Percentiles rank a stretch among this genome's conserved stretches.
Evolutionary conservation across 2,888 invertebrate genomes (phyloP).

Genomic region (Dendrolimus houi): DNA sequence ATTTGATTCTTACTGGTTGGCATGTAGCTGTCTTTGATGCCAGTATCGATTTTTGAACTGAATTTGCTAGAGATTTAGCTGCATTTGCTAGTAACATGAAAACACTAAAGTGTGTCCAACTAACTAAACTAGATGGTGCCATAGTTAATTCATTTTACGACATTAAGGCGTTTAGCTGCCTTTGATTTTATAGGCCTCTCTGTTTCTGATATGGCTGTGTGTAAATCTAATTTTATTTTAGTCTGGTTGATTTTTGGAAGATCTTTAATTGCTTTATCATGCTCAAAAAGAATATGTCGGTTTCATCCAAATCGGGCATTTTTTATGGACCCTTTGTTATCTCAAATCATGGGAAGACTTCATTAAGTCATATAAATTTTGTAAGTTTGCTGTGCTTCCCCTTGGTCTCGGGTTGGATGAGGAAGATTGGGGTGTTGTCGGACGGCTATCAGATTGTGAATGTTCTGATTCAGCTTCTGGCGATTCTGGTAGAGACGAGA

Average conservation of each 20-base stretch:
- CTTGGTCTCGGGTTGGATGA: neutral
- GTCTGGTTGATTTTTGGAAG: conserved; percentile 21
- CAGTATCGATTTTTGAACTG: conserved; percentile 4
- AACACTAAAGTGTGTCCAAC: neutral
- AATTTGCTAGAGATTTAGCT: conserved; percentile 3
- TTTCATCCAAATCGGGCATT: conserved; percentile 18
- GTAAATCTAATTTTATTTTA: conserved; percentile 22
- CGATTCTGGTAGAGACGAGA: conserved; percentile 1
- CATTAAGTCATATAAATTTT: conserved; percentile 15
- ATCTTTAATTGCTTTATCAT: conserved; percentile 20
- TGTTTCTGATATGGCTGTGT: conserved; percentile 16
- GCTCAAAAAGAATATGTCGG: conserved; percentile 19
- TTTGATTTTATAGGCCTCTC: conserved; percentile 10
- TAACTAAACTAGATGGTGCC: conserved; percentile 4
- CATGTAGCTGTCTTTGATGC: conserved; percentile 8
- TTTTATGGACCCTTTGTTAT: conserved; percentile 9
- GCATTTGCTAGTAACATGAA: neutral
- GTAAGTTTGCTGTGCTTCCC: conserved; percentile 1
- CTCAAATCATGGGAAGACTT: conserved; percentile 14
- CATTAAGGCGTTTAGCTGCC: conserved; percentile 7
- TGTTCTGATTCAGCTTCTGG: neutral
- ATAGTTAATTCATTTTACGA: conserved; percentile 7
- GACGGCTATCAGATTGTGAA: neutral
- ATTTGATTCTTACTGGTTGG: conserved; percentile 9
- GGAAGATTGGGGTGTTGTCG: neutral